Conservation (phyloP, 1,140 invertebrate species). For the Sitophilus oryzae region DNA sequence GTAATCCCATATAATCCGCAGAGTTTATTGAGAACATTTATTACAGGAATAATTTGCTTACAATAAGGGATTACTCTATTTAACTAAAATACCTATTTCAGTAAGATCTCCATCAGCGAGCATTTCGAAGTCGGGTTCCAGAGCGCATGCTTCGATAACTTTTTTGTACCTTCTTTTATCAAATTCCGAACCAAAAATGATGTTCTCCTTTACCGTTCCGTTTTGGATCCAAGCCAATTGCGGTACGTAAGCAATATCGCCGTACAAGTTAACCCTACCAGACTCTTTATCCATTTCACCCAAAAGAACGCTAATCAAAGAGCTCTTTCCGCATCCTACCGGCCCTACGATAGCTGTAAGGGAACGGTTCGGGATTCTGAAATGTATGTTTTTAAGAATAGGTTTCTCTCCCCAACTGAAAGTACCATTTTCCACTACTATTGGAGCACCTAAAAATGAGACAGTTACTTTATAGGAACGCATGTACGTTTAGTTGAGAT, state of each 20-base stretch:
- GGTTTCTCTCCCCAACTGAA: slow-evolving; percentile 69
- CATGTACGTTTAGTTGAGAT: too few relatives aligned
- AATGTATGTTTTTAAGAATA: slow-evolving; percentile 66
- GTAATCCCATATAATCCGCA: too few relatives aligned
- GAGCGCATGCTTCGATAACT: slow-evolving; percentile 77
- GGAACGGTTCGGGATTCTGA: slow-evolving; percentile 58
- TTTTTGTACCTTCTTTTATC: slow-evolving; percentile 70
- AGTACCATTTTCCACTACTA: slow-evolving; percentile 47
- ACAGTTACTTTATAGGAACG: too few relatives aligned
- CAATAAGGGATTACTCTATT: too few relatives aligned
- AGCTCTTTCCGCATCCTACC: slow-evolving; percentile 87
- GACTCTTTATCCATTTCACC: slow-evolving; percentile 81
- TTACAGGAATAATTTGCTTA: too few relatives aligned
- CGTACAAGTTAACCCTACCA: slow-evolving; percentile 55
- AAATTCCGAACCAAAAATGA: slow-evolving; percentile 72
- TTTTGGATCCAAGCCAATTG: slow-evolving; percentile 96
- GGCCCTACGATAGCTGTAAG: slow-evolving; percentile 79
- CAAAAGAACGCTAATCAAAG: slow-evolving; percentile 74
- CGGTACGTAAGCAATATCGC: slow-evolving; percentile 78
- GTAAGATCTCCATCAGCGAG: slow-evolving; percentile 83
- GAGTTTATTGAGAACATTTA: too few relatives aligned
- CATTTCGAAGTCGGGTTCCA: slow-evolving; percentile 79
- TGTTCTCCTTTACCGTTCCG: slow-evolving; percentile 79
- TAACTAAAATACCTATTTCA: slow-evolving; percentile 77
- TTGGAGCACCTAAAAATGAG: slow-evolving; percentile 28